A percentile compares a stretch with the other conserved stretches of the same genome.
These are phyloP conservation scores for Cossypha dichroa DNA, from an alignment of 2,797 vertebrate species.

Conservation along the genomic window DNA sequence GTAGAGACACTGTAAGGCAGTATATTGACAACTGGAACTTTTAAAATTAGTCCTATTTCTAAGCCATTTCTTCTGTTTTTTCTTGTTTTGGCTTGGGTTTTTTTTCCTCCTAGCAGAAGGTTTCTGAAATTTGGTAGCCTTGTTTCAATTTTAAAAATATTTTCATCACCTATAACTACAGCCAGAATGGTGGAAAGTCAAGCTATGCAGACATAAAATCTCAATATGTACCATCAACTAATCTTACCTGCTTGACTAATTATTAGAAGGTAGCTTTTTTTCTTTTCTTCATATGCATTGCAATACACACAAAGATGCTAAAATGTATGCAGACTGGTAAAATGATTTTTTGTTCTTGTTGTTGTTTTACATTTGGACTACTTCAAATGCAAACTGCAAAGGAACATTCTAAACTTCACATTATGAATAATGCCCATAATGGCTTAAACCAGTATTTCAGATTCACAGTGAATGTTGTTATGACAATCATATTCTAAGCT, in stretches of 20 bases:
- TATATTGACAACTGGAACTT: background rate
- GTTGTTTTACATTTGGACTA: background rate
- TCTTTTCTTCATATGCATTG: background rate
- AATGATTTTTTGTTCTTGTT: background rate
- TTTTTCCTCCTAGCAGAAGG: background rate
- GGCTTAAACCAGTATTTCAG: background rate
- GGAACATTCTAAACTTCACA: background rate
- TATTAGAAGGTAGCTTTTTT: background rate
- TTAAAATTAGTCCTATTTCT: background rate
- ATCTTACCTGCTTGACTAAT: background rate
- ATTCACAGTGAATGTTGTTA: background rate
- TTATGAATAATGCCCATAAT: background rate
- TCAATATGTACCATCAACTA: conserved; percentile 36
- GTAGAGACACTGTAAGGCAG: background rate
- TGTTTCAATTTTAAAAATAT: background rate
- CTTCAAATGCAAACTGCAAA: background rate
- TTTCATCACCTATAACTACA: background rate
- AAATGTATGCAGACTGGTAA: background rate
- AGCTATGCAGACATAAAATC: background rate
- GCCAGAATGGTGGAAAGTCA: background rate
- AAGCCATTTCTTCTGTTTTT: background rate
- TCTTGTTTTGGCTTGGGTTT: background rate
- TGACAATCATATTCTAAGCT: background rate
- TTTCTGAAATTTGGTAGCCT: background rate
- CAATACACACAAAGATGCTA: background rate